These are phyloP conservation scores for Bufo gargarizans DNA, from an alignment of 2,113 vertebrate species.

Conservation along the genomic window DNA sequence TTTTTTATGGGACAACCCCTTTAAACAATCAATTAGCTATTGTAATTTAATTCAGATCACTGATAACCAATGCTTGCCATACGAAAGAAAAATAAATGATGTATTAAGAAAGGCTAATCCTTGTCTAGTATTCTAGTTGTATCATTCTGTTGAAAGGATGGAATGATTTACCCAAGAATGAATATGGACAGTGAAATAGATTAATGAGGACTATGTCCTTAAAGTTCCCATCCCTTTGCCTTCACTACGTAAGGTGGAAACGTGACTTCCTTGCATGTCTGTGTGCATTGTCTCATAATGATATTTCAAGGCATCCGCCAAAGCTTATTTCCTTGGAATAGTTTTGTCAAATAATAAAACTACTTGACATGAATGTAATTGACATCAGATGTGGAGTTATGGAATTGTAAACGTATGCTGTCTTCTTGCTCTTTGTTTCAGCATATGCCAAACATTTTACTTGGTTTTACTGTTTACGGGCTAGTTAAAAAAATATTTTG, in stretches of 20 bases:
- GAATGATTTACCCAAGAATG: not conserved
- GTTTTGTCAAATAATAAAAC: constrained; percentile 76
- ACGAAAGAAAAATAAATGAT: not conserved
- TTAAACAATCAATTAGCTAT: not conserved
- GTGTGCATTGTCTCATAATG: constrained; percentile 68
- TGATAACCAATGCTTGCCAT: not conserved
- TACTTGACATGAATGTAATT: constrained; percentile 75
- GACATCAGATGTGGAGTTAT: constrained; percentile 75
- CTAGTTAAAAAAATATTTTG: constrained; percentile 3
- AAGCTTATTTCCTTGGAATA: constrained; percentile 72
- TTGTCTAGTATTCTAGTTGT: not conserved
- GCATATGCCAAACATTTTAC: constrained; percentile 67
- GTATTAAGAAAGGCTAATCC: constrained; percentile 14
- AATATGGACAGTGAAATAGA: constrained; percentile 18
- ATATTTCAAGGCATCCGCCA: constrained; percentile 75
- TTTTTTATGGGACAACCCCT: too few relatives aligned
- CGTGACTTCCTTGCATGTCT: constrained; percentile 63
- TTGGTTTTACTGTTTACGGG: constrained; percentile 33
- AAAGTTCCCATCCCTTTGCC: constrained; percentile 13
- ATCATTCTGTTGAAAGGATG: not conserved
- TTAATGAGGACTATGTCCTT: constrained; percentile 33
- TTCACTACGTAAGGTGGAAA: constrained; percentile 60
- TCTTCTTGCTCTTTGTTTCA: constrained; percentile 58
- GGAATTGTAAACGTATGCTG: constrained; percentile 67
- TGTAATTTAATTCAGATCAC: not conserved